These are phyloP conservation scores for Tetragonula carbonaria DNA, from an alignment of 2,888 invertebrate genomes.

Conservation along the genomic window DNA sequence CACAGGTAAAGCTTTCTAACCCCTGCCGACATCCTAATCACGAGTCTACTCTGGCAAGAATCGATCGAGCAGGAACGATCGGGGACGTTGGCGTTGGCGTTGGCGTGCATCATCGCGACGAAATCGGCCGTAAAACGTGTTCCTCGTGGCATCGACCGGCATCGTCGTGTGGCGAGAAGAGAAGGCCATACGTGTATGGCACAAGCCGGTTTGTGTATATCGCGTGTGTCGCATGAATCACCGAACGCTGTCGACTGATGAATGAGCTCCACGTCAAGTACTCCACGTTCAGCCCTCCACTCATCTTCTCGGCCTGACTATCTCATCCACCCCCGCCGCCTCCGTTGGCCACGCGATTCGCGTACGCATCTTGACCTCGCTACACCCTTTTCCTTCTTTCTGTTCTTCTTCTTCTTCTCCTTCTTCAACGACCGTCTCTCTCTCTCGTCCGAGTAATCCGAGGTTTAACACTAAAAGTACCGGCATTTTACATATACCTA, in stretches of 20 bases:
- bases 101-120: conserved; percentile 24
- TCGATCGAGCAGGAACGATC: conserved; percentile 23
- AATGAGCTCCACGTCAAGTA: conserved; percentile 53
- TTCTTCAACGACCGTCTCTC: neutral
- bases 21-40: neutral
- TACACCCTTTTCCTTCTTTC: neutral
- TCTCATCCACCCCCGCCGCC: neutral
- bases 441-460: conserved; percentile 16
- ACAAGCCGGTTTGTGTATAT: neutral
- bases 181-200: neutral
- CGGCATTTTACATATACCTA: no score
- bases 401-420: neutral
- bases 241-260: conserved; percentile 55
- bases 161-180: no score
- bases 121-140: conserved; percentile 31
- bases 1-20: neutral
- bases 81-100: neutral
- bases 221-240: conserved; percentile 52
- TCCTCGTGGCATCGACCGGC: conserved; percentile 31
- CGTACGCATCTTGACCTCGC: conserved; percentile 53
- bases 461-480: conserved; percentile 10
- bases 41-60: neutral
- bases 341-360: conserved; percentile 26
- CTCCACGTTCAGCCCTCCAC: conserved; percentile 21
- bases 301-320: neutral